Conservation (phyloP, 2,113 vertebrate species). For the Prionailurus bengalensis region DNA sequence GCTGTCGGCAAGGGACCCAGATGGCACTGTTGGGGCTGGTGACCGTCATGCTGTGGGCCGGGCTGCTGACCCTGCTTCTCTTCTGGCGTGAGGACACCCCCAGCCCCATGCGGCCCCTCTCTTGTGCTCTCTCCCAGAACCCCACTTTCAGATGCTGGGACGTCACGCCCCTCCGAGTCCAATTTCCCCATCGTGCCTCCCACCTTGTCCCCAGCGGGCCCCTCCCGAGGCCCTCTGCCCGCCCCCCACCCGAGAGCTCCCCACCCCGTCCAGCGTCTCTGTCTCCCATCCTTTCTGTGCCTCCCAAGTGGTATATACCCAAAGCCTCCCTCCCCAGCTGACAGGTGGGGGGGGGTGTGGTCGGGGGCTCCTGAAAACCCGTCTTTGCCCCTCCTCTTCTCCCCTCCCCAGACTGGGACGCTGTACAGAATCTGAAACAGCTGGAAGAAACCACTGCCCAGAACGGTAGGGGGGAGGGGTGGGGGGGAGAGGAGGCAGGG, state of each 20-base stretch:
- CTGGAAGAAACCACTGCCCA: not conserved
- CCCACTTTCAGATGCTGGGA: not conserved
- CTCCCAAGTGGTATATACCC: not conserved
- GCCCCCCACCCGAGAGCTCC: not conserved
- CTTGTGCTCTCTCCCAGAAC: not conserved
- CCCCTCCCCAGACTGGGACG: slow-evolving; percentile 66
- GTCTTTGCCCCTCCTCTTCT: not conserved
- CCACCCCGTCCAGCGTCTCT: accelerated
- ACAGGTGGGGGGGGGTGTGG: not conserved
- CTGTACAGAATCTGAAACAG: not conserved
- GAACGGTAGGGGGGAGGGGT: slow-evolving; percentile 29
- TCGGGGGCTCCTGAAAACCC: not conserved
- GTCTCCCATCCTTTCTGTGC: not conserved
- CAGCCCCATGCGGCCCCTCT: accelerated
- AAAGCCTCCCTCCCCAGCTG: not conserved
- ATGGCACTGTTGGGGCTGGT: slow-evolving; percentile 9
- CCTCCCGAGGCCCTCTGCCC: not conserved
- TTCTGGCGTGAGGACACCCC: slow-evolving; percentile 76
- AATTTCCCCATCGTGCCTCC: not conserved
- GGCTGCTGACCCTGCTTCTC: slow-evolving; percentile 69
- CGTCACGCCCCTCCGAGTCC: not conserved
- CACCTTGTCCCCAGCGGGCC: no score
- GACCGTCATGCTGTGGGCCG: slow-evolving; percentile 14
- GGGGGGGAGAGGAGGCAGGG: not conserved
- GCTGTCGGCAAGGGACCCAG: not conserved